These are phyloP conservation scores for Campoplex capitator DNA, from an alignment of 2,888 invertebrate genomes.

Conservation along the genomic window DNA sequence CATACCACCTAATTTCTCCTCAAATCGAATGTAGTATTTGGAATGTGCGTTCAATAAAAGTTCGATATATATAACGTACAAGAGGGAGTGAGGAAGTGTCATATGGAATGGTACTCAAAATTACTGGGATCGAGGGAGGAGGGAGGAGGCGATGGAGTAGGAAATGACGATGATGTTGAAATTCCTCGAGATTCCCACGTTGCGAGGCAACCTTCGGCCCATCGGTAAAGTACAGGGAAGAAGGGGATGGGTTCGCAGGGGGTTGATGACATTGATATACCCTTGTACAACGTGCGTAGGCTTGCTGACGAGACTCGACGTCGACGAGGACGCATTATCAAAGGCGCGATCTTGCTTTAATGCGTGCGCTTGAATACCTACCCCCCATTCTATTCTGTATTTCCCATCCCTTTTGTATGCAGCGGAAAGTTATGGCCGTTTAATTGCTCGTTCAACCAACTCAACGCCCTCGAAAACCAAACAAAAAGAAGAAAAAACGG, in stretches of 20 bases:
- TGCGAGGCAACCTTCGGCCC: slow-evolving; percentile 51
- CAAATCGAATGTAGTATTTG: too few relatives aligned
- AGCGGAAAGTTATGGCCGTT: too few relatives aligned
- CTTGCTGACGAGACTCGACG: slow-evolving; percentile 38
- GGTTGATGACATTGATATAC: neutral
- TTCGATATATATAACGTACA: slow-evolving; percentile 19
- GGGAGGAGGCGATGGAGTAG: slow-evolving; percentile 50
- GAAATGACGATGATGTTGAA: slow-evolving; percentile 66
- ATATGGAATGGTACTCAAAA: neutral
- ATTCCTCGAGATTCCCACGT: slow-evolving; percentile 72
- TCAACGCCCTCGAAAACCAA: too few relatives aligned
- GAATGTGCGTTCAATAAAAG: too few relatives aligned
- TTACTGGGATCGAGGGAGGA: neutral
- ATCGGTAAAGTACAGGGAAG: neutral
- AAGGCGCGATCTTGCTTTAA: slow-evolving; percentile 72
- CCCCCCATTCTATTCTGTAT: neutral
- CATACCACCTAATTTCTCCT: too few relatives aligned
- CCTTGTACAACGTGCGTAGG: slow-evolving; percentile 19
- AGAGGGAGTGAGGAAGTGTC: neutral
- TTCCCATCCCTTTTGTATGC: too few relatives aligned
- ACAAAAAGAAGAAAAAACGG: too few relatives aligned
- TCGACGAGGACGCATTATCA: slow-evolving; percentile 69
- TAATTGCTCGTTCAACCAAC: too few relatives aligned
- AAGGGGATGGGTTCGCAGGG: slow-evolving; percentile 20
- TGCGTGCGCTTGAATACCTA: slow-evolving; percentile 50